These are phyloP conservation scores for Mus musculus DNA, from an alignment of 2,113 vertebrate species.

Conservation along the genomic window DNA sequence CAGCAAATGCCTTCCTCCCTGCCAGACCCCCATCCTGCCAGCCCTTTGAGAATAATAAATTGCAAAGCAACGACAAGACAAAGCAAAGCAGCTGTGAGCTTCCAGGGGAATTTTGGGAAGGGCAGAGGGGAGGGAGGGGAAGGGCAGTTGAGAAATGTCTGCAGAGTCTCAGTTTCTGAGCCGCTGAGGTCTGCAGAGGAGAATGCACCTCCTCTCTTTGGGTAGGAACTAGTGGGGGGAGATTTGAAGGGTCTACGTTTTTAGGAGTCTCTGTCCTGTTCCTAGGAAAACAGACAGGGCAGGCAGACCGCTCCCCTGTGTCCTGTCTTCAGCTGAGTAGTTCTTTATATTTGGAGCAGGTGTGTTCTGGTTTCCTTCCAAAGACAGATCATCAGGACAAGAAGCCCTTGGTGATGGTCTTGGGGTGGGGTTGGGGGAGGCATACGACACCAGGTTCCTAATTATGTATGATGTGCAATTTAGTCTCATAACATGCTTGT, in stretches of 20 bases:
- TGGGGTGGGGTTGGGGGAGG: too few species aligned
- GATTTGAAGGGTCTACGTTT: background rate
- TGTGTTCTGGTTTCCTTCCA: background rate
- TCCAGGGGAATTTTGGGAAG: background rate
- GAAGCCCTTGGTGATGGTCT: background rate
- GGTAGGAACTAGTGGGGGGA: background rate
- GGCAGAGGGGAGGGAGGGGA: background rate
- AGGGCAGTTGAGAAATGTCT: background rate
- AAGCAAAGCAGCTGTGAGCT: background rate
- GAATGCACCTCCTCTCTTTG: background rate
- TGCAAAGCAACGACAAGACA: background rate
- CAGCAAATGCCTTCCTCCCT: background rate
- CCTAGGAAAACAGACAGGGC: background rate
- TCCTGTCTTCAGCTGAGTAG: background rate
- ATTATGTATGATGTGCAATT: too few species aligned
- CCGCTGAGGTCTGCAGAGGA: background rate
- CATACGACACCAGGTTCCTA: background rate
- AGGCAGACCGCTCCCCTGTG: background rate
- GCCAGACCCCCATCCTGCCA: background rate
- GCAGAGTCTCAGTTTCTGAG: background rate
- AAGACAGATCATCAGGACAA: background rate
- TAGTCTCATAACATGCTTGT: background rate
- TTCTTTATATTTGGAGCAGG: background rate
- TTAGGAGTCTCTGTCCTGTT: background rate
- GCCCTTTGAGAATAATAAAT: background rate